A percentile compares a stretch with the other conserved stretches of the same genome.
Evolutionary conservation across 2,113 vertebrate species (phyloP).

Genomic region (Petaurus breviceps): DNA sequence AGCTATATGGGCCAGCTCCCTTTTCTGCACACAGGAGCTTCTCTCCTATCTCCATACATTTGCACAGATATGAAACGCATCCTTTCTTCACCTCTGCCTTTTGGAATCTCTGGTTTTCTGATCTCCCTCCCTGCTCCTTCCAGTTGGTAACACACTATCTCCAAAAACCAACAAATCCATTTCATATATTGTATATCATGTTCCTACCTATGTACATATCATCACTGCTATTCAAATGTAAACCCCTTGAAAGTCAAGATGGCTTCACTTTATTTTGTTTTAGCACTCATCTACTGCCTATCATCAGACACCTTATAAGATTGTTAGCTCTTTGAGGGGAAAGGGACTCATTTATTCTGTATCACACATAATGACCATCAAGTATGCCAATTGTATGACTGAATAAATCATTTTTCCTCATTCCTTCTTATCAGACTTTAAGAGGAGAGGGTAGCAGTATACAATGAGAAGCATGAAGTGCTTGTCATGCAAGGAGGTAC

Average conservation of each 20-base stretch:
- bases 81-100: neutral
- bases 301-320: neutral
- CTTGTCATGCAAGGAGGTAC: neutral
- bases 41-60: neutral
- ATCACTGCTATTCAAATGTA: neutral
- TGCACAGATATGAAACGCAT: neutral
- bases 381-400: neutral
- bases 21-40: neutral
- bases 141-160: neutral
- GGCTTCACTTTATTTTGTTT: neutral
- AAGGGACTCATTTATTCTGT: neutral
- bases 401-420: neutral
- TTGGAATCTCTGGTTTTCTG: neutral
- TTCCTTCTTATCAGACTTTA: neutral
- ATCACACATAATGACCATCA: neutral
- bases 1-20: neutral
- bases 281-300: neutral
- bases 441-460: neutral
- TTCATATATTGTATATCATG: neutral
- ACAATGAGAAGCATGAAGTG: neutral
- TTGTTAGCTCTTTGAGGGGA: neutral
- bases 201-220: neutral
- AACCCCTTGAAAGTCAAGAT: neutral
- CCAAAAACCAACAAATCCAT: neutral
- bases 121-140: neutral